Conservation (phyloP, 2,113 vertebrate species). For the human region GRCh38 chr13:43676501-43677000, state of each 20-base stretch:
- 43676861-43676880: background rate
- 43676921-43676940: accelerated
- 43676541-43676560: background rate
- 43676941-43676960: background rate
- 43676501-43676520: background rate
- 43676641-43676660: background rate
- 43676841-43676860: background rate
- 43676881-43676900: background rate
- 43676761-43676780: background rate
- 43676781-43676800: background rate
- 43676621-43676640: background rate
- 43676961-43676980: background rate
- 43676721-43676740: background rate
- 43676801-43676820: background rate
- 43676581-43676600: constrained; percentile 10
- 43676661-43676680: background rate
- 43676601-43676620: background rate
- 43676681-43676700: background rate
- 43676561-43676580: constrained; percentile 12
- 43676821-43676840: background rate
- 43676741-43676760: background rate
- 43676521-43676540: constrained; percentile 4
- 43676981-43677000: background rate
- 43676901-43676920: background rate
- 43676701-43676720: background rate